Evolutionary conservation across 2,113 vertebrate genomes (phyloP).

Genomic region (Daphoenositta chrysoptera): DNA sequence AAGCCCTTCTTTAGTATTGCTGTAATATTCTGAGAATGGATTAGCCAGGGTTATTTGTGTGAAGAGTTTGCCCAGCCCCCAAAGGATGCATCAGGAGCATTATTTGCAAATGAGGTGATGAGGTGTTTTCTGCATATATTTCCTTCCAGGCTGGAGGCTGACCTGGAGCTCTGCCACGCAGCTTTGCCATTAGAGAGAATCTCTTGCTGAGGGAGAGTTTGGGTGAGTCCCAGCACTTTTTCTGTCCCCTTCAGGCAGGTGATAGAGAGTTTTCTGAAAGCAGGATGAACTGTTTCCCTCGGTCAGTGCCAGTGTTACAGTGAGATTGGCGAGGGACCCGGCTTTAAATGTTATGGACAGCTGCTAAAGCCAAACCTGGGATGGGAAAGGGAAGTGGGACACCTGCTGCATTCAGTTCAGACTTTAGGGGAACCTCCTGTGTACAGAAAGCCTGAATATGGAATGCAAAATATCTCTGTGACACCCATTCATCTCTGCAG

Average conservation of each 20-base stretch:
- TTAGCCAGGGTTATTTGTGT: not conserved
- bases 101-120: not conserved
- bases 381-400: not conserved
- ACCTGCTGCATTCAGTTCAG: not conserved
- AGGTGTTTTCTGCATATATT: not conserved
- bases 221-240: not conserved
- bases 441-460: not conserved
- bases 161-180: not conserved
- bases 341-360: not conserved
- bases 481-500: fast-evolving
- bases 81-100: fast-evolving
- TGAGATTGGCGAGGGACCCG: not conserved
- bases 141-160: not conserved
- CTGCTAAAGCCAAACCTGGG: not conserved
- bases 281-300: fast-evolving
- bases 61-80: not conserved
- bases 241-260: not conserved
- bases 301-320: not conserved
- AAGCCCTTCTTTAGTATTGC: not conserved
- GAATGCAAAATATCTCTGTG: not conserved
- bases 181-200: not conserved
- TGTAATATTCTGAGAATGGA: not conserved
- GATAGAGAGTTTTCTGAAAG: not conserved
- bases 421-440: not conserved
- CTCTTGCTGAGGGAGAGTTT: not conserved